phyloP scores from a whole-genome alignment of 1,140 invertebrate genomes.

The Sitobion miscanthi region DNA sequence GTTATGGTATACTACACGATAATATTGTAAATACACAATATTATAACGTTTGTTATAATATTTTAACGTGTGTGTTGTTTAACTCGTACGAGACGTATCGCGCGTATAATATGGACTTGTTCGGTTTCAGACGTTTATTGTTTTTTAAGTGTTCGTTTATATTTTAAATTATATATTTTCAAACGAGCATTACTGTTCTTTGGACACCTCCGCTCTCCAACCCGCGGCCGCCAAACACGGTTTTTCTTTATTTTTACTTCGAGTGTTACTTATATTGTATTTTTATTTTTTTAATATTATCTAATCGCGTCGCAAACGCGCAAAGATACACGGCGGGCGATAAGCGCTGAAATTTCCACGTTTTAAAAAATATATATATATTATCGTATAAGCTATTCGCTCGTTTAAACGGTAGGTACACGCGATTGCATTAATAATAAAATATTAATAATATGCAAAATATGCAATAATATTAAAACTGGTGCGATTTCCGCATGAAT shows the following conservation, averaged over 20 bases:
- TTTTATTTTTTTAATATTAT: constrained; percentile 7
- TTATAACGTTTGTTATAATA: neutral
- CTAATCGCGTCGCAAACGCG: neutral
- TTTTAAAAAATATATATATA: neutral
- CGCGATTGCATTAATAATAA: neutral
- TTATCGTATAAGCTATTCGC: neutral
- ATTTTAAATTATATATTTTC: constrained; percentile 25
- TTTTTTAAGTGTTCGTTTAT: constrained; percentile 37
- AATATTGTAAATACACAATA: neutral
- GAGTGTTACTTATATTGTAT: neutral
- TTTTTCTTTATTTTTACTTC: constrained; percentile 2
- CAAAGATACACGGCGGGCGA: constrained; percentile 1
- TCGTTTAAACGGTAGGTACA: no score
- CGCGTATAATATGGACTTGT: no score
- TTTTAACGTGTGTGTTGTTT: neutral
- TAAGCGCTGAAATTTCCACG: constrained; percentile 23
- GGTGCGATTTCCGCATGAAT: neutral
- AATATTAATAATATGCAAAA: neutral
- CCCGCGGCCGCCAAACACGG: neutral
- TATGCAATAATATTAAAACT: neutral
- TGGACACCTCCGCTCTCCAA: neutral
- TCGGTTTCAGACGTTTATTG: constrained; percentile 43
- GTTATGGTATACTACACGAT: neutral
- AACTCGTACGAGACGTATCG: neutral
- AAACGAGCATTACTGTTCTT: constrained; percentile 16